Evolutionary conservation across 2,888 invertebrate species (phyloP), one percentile per base, ranked within the genome.

Genomic region (Eledona agricola): DNA sequence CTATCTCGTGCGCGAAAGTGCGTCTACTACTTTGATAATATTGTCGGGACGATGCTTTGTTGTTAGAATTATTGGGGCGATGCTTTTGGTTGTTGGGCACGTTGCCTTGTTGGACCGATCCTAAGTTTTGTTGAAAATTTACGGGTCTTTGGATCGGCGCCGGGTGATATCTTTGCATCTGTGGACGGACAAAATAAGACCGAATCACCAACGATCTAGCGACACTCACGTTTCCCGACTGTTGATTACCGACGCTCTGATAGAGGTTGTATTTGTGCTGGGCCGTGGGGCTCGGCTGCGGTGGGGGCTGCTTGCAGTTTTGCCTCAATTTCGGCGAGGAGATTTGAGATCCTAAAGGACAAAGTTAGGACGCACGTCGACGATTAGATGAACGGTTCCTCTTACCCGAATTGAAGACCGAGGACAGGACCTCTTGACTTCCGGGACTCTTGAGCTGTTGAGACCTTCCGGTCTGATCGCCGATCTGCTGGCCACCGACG

Each of bases 401-500:
- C 75, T 72, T 63, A 81, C 81, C 80, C 42, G 81, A 77, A 71
- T 79, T 80, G 66, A 83, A 82, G 56, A 83, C 81, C 5, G 82
- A 82, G 32, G 81, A 79, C 10, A 81, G 71, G 6, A 79, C 80
- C 58, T 81, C 81, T 58, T 76, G 75, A 35, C 72, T 72, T 31
- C 75, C 70, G 10, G 84, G 84, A 55, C 82, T 82, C 74, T 84
- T 84, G 40, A 84, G 75, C 69, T 82, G 82, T 67, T 81, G 81
- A 45, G 75, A 73, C 43, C 77, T 63, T 17, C 71, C 69, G 50
- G 64, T 64, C 55, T 73, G 72, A 26, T 73, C 73, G 38, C 67
- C 70, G 55, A 73, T 69, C 54, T 69, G 70, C 23, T 67, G 67
- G 16, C 55, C 60, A n/a, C 63, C 62, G 9, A 69, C 66, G 19